These are phyloP conservation scores for Tympanuchus pallidicinctus DNA, from an alignment of 2,113 vertebrate species.

Conservation along the genomic window DNA sequence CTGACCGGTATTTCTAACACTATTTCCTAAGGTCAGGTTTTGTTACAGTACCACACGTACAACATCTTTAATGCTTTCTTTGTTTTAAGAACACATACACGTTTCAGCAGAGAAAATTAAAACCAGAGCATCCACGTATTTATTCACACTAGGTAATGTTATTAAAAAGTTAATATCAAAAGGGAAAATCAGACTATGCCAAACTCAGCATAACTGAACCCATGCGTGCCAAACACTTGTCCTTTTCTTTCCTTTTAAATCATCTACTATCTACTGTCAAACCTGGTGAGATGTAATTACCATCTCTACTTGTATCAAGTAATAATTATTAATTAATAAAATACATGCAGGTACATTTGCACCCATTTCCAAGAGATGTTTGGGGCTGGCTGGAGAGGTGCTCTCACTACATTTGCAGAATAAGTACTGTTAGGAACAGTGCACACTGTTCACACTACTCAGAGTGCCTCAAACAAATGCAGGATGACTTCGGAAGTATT, in stretches of 20 bases:
- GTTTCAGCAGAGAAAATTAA: background rate
- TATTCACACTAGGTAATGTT: background rate
- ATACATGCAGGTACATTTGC: background rate
- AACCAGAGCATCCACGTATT: background rate
- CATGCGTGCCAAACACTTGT: background rate
- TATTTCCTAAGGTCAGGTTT: background rate
- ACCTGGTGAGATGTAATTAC: background rate
- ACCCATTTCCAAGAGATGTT: background rate
- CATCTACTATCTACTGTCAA: background rate
- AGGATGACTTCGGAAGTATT: background rate
- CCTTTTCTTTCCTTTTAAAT: background rate
- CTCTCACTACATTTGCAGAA: background rate
- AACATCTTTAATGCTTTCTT: background rate
- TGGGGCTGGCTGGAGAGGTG: background rate
- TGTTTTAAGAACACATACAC: background rate
- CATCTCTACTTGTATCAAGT: background rate
- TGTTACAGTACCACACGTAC: background rate
- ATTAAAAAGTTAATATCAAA: background rate
- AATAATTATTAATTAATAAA: background rate
- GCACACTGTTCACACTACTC: background rate
- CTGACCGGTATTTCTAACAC: background rate
- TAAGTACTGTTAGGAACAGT: background rate
- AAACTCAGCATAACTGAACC: background rate
- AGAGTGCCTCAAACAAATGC: background rate
- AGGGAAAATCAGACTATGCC: background rate